phyloP scores from a whole-genome alignment of 2,113 vertebrate species.

The Dromas ardeola region DNA sequence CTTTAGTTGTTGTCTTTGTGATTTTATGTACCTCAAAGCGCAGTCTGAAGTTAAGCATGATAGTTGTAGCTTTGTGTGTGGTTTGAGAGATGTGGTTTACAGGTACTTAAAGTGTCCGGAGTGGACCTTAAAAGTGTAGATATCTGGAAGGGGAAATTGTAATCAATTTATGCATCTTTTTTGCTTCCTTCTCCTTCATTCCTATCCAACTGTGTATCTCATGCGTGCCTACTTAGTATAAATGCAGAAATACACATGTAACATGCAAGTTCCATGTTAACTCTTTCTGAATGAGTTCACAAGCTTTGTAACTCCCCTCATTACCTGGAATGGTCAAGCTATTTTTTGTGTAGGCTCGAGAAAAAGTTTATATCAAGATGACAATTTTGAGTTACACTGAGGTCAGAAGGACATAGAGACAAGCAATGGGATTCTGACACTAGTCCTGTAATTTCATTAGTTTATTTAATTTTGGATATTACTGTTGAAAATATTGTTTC shows the following conservation, averaged over 20 bases:
- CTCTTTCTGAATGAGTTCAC: neutral
- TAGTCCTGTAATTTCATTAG: neutral
- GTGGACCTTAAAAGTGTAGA: neutral
- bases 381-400: neutral
- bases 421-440: neutral
- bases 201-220: neutral
- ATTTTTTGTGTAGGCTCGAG: neutral
- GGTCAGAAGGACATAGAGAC: neutral
- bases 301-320: neutral
- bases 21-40: neutral
- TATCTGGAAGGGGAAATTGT: neutral
- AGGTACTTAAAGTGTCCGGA: neutral
- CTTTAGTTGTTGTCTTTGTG: neutral
- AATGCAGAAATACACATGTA: neutral
- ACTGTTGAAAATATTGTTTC: neutral
- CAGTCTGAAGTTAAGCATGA: neutral
- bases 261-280: neutral
- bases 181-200: neutral
- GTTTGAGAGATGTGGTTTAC: neutral
- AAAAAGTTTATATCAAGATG: neutral
- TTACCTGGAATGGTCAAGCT: neutral
- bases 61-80: neutral
- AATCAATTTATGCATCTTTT: neutral
- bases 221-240: fast-evolving
- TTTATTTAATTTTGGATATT: neutral